Conservation (phyloP, 2,888 invertebrate species). For the Cistogaster globosa region DNA sequence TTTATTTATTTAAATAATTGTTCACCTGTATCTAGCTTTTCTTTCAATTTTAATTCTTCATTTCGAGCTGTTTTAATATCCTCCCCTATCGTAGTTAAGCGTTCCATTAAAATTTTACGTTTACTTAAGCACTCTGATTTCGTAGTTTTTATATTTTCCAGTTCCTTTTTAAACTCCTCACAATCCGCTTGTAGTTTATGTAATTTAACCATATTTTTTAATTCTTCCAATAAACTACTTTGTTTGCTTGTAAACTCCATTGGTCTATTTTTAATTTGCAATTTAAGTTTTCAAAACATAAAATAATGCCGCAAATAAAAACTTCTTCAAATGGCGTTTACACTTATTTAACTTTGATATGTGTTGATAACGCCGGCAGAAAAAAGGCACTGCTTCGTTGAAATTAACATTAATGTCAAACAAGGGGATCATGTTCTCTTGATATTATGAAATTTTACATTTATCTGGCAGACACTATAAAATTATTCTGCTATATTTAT, state of each 20-base stretch:
- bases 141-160: conserved; percentile 33
- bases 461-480: too few species aligned
- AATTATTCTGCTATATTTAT: too few species aligned
- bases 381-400: too few species aligned
- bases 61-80: conserved; percentile 17
- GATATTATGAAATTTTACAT: too few species aligned
- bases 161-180: conserved; percentile 24
- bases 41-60: conserved; percentile 16
- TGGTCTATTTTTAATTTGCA: conserved; percentile 14
- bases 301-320: too few species aligned
- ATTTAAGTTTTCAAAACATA: not conserved
- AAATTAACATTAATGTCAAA: too few species aligned
- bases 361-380: too few species aligned
- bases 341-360: too few species aligned
- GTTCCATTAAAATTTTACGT: conserved; percentile 13
- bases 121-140: conserved; percentile 13
- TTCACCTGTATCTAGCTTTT: conserved; percentile 45
- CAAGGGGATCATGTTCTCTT: too few species aligned
- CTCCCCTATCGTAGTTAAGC: conserved; percentile 13
- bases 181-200: conserved; percentile 35
- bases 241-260: conserved; percentile 34
- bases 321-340: too few species aligned
- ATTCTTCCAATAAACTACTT: conserved; percentile 22
- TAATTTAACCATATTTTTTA: conserved; percentile 10
- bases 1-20: not conserved